Base-by-base conservation (phyloP, 30 jellyfish, hydroid and myxozoan genomes). In the Turritopsis rubra region DNA sequence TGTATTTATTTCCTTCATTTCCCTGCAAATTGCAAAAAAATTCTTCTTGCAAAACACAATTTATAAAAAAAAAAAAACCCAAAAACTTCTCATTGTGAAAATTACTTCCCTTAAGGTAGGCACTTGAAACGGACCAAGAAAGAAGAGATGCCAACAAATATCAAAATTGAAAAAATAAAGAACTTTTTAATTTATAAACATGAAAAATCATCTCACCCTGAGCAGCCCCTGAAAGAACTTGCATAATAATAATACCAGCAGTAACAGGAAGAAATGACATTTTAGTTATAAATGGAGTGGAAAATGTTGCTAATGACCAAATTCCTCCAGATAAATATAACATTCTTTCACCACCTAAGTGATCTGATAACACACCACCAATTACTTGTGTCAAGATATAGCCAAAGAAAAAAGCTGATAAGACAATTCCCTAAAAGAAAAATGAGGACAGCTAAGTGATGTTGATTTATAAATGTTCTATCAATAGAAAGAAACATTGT, bases 321-420 rank as follows among this genome's bases (percentile, higher is more conserved):
- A 88, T 70, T 21, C 86, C n/a, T 9, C 91, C 85, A 9, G 95
- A 80, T 31, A 82, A 81, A 25, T 82, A 77, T 76, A 93, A 88
- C 23, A 93, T 82, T 52, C 83, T 83, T 78, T 93, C 99, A 60
- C 99, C 99, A 5, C 96, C 92, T 83, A 71, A 93, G 53, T 86
- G 71, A 75, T 93, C 99, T 1, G 99, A 95, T 1, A 93, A 91
- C 75, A 88, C 80, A 16, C 99, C 99, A 21, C 99, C 96, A 8
- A 88, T 78, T 18, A 93, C 83, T 60, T 93, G 95, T 28, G 99
- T 88, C n/a, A 95, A 84, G 76, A 93, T 95, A 84, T 93, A 93
- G 1, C 99, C 99, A 81, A 91, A 96, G 70, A 93, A 93, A 71
- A 93, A 93, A 16, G 99, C 84, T 3, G 99, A 93, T 77, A 93